Evolutionary conservation across 2,888 invertebrate species (phyloP).

Genomic region (Hetaerina titia): DNA sequence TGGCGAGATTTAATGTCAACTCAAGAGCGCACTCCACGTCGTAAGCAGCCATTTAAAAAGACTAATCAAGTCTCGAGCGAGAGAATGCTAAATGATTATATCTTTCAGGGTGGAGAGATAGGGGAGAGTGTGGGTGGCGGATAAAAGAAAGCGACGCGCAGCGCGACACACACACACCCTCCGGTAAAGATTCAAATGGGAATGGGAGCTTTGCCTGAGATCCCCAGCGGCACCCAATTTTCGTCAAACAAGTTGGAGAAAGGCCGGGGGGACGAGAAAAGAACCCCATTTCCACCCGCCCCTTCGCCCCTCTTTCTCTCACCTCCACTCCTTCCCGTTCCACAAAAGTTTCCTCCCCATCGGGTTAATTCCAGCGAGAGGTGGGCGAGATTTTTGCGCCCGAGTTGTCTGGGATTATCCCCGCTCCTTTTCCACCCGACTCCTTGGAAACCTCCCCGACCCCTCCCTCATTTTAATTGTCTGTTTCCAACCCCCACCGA

Average conservation of each 20-base stretch:
- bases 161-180: not conserved
- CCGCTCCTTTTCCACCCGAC: not conserved
- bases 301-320: not conserved
- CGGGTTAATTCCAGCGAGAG: slow-evolving; percentile 27
- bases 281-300: not conserved
- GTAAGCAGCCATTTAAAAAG: slow-evolving; percentile 5
- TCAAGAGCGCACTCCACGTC: not conserved
- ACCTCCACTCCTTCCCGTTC: not conserved
- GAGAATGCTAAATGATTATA: not conserved
- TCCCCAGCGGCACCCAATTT: not conserved
- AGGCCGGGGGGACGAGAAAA: not conserved
- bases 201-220: not conserved
- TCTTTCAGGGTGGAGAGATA: not conserved
- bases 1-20: slow-evolving; percentile 9
- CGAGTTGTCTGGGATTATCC: slow-evolving; percentile 16
- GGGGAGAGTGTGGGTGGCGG: not conserved
- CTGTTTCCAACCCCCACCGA: not conserved
- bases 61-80: not conserved
- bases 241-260: slow-evolving; percentile 28
- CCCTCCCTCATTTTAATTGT: not conserved
- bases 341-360: slow-evolving; percentile 47
- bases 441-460: not conserved
- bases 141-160: not conserved
- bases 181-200: slow-evolving; percentile 22
- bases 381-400: slow-evolving; percentile 38